Conservation (phyloP, 2,888 invertebrate species). For the Tetrapedia diversipes region DNA sequence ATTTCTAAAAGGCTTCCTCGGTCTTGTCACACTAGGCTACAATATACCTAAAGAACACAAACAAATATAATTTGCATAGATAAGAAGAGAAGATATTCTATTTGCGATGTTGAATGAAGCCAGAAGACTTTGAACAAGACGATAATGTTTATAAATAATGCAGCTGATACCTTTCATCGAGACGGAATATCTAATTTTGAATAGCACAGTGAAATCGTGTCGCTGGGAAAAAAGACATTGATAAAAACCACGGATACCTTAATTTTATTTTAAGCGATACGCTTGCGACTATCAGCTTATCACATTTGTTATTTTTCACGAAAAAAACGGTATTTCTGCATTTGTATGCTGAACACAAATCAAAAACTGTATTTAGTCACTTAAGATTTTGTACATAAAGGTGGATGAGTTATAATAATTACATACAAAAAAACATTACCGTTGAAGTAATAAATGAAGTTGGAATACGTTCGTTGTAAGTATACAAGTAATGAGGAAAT, state of each 20-base stretch:
- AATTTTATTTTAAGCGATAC: slow-evolving; percentile 7
- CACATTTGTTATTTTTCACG: neutral
- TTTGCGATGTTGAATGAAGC: slow-evolving; percentile 4
- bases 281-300: neutral
- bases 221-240: neutral
- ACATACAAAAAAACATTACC: neutral
- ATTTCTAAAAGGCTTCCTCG: neutral
- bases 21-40: too few species aligned
- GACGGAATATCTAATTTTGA: slow-evolving; percentile 37
- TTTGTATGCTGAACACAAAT: neutral
- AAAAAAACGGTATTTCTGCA: neutral
- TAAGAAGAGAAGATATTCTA: slow-evolving; percentile 15
- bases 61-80: slow-evolving; percentile 31
- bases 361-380: neutral
- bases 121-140: slow-evolving; percentile 34
- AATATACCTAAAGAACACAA: neutral
- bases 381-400: neutral
- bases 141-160: slow-evolving; percentile 58
- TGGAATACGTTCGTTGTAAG: neutral
- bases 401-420: neutral
- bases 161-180: slow-evolving; percentile 22
- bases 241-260: slow-evolving; percentile 6
- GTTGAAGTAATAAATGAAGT: neutral
- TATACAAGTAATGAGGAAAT: too few species aligned
- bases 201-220: neutral